Evolutionary conservation across 2,797 vertebrate genomes (phyloP), one percentile per base, ranked within the genome.

Genomic region (Acipenser transmontanus): DNA sequence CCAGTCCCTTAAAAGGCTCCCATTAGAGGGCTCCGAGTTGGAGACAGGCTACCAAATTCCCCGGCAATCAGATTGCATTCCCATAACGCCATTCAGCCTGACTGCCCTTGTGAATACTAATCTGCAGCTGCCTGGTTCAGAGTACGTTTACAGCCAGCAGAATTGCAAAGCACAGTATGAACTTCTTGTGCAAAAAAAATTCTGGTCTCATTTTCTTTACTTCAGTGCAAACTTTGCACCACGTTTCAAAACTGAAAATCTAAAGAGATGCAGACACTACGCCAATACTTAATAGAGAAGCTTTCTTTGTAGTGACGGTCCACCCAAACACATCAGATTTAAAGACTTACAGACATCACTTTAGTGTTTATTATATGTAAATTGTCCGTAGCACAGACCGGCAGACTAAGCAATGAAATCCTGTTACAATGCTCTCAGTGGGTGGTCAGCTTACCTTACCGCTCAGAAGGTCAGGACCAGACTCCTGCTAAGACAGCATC

Each of bases 21-120:
- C 82, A 83, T 86, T 83, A 81, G 71, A 66, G 70, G 71, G 81
- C 81, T 83, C 77, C 79, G 67, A 74, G 84, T 77, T 83, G 71
- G 54, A n/a, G 34, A 11, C 54, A n/a, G n/a, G 64, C 72, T 78
- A 80, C 70, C 75, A 71, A 14, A 72, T 67, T 69, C 70, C 7
- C 6, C 49, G 70, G 64, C 70, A 76, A 74, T 79, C 72, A 66
- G 65, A 77, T 70, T 62, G 65, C 70, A 71, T 78, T 82, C 79
- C 74, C 69, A 74, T 76, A 75, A 72, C 59, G 34, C 4, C 34
- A 34, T 34, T 4, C 7, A 56, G 67, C 67, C 63, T 70, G 52
- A 49, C 17, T 13, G 50, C 51, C 64, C 50, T 34, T 66, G 64
- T 66, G 60, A 66, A 52, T 50, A 66, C 60, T 57, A 11, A 70